Percentiles rank a stretch among this genome's conserved stretches.
Conservation (phyloP, 92 coral and sea anemone species). For the Umimayanthus chanpuru region DNA sequence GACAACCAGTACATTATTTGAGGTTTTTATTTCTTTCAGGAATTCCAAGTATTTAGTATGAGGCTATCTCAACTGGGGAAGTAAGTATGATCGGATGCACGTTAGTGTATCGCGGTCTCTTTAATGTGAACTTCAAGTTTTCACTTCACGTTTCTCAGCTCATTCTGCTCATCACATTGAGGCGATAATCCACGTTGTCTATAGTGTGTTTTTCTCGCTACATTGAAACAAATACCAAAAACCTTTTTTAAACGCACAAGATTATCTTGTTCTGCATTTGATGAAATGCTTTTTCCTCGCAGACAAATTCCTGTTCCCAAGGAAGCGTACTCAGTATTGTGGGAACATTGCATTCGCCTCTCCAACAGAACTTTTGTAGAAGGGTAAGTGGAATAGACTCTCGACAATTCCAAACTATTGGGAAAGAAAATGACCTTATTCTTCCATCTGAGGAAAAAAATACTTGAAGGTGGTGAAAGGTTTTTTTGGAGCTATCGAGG, state of each 20-base stretch:
- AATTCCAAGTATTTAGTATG: slow-evolving; percentile 96
- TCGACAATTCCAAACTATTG: not conserved
- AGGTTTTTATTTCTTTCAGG: slow-evolving; percentile 50
- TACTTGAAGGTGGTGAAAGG: too few species aligned
- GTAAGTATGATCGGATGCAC: slow-evolving; percentile 51
- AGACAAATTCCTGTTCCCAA: slow-evolving; percentile 97
- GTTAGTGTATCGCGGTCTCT: not conserved
- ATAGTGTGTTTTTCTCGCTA: too few species aligned
- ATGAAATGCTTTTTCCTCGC: not conserved
- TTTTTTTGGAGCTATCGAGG: too few species aligned
- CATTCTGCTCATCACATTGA: not conserved
- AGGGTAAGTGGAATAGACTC: slow-evolving; percentile 70
- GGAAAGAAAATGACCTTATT: too few species aligned
- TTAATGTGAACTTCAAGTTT: too few species aligned
- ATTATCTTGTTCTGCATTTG: not conserved
- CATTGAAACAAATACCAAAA: too few species aligned
- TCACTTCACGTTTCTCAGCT: too few species aligned
- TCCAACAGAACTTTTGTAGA: slow-evolving; percentile 98
- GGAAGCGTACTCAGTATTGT: slow-evolving; percentile 83
- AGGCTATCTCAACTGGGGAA: slow-evolving; percentile 86
- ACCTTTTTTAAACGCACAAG: too few species aligned
- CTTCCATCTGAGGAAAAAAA: too few species aligned
- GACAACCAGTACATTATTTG: not conserved
- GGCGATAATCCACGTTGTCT: too few species aligned
- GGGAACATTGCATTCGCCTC: slow-evolving; percentile 97